A percentile compares a stretch with the other conserved stretches of the same genome.
phyloP scores from a whole-genome alignment of 2,113 vertebrate genomes.

The Zosterops lateralis region DNA sequence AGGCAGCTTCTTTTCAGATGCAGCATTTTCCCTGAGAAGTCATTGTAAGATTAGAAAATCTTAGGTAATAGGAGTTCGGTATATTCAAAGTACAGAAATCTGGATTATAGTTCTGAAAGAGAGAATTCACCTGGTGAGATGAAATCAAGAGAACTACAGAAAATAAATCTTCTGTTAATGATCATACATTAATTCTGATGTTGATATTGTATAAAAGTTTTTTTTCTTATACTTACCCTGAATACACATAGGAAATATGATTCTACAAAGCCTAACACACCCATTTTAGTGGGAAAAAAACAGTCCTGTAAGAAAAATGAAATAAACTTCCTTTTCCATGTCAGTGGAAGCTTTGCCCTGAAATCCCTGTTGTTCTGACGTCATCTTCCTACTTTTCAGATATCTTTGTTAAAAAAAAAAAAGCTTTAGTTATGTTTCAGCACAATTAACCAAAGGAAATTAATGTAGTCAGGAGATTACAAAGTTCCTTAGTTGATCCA shows the following conservation, averaged over 20 bases:
- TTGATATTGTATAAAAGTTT: not conserved
- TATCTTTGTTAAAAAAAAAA: not conserved
- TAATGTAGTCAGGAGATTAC: not conserved
- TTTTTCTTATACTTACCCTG: not conserved
- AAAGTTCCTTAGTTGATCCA: not conserved
- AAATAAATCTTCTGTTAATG: not conserved
- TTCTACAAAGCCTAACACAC: not conserved
- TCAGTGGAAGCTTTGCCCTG: not conserved
- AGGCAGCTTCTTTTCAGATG: not conserved
- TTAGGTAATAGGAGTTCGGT: not conserved
- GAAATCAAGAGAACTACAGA: not conserved
- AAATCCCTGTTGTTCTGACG: not conserved
- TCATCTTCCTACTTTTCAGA: not conserved
- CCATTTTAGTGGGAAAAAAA: not conserved
- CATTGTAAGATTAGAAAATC: not conserved
- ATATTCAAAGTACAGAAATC: not conserved
- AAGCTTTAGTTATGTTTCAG: not conserved
- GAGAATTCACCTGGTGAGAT: not conserved
- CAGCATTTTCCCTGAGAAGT: not conserved
- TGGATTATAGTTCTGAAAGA: not conserved
- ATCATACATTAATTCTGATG: not conserved
- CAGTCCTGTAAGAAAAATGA: not conserved
- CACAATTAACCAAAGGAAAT: not conserved
- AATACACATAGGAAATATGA: not conserved
- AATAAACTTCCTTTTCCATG: not conserved